Percentiles rank a stretch among this genome's conserved stretches.
phyloP scores from a whole-genome alignment of 1,140 invertebrate genomes.

The Brachionus koreanus region DNA sequence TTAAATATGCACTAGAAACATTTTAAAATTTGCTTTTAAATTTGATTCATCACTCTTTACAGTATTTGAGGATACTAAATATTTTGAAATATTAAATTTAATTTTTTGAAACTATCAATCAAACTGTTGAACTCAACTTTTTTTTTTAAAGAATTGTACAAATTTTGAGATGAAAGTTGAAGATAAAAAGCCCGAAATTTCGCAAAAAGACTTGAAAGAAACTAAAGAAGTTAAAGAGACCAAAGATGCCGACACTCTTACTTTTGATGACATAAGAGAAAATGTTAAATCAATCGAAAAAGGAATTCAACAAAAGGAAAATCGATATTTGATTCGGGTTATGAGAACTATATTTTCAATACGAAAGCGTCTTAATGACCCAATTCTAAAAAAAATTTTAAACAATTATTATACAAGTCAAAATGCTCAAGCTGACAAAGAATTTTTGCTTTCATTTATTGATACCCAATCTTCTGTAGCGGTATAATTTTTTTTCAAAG shows the following conservation, averaged over 20 bases:
- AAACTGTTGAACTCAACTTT: not conserved
- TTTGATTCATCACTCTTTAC: conserved; percentile 40
- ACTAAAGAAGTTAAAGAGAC: conserved; percentile 24
- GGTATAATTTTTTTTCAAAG: not conserved
- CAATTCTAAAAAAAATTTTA: conserved; percentile 75
- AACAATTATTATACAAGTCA: conserved; percentile 8
- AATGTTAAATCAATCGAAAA: conserved; percentile 91
- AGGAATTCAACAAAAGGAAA: conserved; percentile 85
- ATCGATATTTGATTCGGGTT: conserved; percentile 82
- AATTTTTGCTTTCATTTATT: conserved; percentile 22
- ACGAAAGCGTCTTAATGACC: conserved; percentile 77
- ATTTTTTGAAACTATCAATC: not conserved
- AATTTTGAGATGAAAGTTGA: conserved; percentile 31
- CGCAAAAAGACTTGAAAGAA: not conserved
- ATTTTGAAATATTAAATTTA: not conserved
- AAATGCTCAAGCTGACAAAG: conserved; percentile 32
- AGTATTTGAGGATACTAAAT: not conserved
- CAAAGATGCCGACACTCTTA: conserved; percentile 34
- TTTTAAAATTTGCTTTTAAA: conserved; percentile 18
- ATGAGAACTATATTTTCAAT: conserved; percentile 79
- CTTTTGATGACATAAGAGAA: conserved; percentile 73
- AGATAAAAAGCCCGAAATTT: conserved; percentile 10
- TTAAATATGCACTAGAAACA: not conserved
- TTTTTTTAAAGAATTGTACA: conserved; percentile 8
- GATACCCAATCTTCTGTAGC: not conserved